Percentiles rank a stretch among this genome's conserved stretches.
phyloP scores from a whole-genome alignment of 2,797 vertebrate genomes.

The Pithecia hirsuta region DNA sequence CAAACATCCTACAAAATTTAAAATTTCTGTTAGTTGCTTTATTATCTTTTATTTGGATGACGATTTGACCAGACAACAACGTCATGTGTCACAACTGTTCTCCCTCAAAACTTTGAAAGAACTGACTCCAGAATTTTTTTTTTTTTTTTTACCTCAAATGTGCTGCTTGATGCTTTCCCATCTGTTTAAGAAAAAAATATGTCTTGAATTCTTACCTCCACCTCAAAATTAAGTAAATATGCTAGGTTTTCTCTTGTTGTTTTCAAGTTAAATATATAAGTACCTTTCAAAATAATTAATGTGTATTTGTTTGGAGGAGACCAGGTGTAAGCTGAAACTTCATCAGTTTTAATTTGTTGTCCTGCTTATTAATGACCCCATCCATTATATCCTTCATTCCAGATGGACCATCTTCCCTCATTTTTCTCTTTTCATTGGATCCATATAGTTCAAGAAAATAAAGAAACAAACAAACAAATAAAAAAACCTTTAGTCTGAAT shows the following conservation, averaged over 20 bases:
- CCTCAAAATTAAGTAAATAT: neutral
- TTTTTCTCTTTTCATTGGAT: neutral
- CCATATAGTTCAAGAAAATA: neutral
- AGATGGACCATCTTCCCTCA: neutral
- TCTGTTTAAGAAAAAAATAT: neutral
- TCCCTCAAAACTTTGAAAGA: neutral
- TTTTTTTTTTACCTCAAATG: neutral
- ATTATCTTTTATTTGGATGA: neutral
- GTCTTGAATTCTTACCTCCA: neutral
- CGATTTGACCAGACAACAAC: neutral
- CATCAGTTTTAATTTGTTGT: neutral
- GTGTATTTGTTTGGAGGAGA: neutral
- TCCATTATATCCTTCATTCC: neutral
- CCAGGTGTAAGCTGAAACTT: neutral
- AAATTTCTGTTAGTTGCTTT: neutral
- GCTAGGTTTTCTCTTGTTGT: neutral
- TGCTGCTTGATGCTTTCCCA: neutral
- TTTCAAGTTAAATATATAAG: neutral
- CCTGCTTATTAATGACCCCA: neutral
- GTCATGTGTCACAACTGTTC: neutral
- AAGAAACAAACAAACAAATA: neutral
- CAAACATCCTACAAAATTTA: neutral
- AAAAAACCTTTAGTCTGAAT: neutral
- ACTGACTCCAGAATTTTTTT: neutral
- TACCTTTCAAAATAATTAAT: neutral